phyloP scores from a whole-genome alignment of 2,113 vertebrate genomes.

The Neogobius melanostomus region DNA sequence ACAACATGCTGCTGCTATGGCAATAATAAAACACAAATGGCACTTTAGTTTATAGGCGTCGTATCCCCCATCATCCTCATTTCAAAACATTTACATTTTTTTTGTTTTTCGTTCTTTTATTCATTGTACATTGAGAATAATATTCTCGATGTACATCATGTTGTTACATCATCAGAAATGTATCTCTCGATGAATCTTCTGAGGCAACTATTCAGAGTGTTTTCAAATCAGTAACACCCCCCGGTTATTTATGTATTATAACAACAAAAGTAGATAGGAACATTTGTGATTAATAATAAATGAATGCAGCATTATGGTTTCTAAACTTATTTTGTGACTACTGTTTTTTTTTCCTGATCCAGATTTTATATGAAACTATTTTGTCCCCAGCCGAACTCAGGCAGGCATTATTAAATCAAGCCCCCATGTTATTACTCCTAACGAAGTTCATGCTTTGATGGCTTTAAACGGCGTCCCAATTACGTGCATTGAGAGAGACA shows the following conservation, averaged over 20 bases:
- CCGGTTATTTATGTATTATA: too few species aligned
- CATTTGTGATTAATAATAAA: too few species aligned
- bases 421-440: constrained; percentile 1
- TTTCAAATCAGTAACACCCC: too few species aligned
- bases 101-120: too few species aligned
- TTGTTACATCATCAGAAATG: too few species aligned
- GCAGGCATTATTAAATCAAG: constrained; percentile 12
- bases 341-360: constrained; percentile 2
- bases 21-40: constrained; percentile 13
- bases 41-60: constrained; percentile 13
- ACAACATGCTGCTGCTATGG: constrained; percentile 16
- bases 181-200: too few species aligned
- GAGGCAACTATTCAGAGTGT: too few species aligned
- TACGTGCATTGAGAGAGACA: not conserved
- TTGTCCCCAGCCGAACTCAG: constrained; percentile 23
- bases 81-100: constrained; percentile 21
- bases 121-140: too few species aligned
- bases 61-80: not conserved
- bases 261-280: too few species aligned
- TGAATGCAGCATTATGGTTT: too few species aligned
- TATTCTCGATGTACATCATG: too few species aligned
- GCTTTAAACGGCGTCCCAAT: constrained; percentile 9
- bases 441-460: constrained; percentile 16
- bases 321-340: not conserved
- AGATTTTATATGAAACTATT: not conserved